phyloP scores from a whole-genome alignment of 2,113 vertebrate genomes.

The Cyanoderma ruficeps region DNA sequence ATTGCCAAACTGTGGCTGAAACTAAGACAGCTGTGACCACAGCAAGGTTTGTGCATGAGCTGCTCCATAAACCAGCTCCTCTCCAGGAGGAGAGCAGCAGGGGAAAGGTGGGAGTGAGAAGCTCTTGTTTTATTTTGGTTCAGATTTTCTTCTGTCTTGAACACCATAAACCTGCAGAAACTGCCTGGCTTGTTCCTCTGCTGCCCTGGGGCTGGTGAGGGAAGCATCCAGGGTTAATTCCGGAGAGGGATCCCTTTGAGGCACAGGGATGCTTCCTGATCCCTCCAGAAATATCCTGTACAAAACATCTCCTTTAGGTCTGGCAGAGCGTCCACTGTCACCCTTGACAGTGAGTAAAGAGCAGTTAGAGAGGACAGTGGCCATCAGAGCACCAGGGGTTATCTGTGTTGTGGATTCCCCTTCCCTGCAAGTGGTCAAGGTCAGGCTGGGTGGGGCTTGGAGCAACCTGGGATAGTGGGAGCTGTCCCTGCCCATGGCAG shows the following conservation, averaged over 20 bases:
- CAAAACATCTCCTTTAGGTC: background rate
- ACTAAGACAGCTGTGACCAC: background rate
- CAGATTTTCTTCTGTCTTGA: background rate
- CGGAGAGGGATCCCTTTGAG: background rate
- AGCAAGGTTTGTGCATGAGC: background rate
- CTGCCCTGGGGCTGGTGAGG: background rate
- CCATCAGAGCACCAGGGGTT: rapidly evolving
- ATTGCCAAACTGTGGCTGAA: background rate
- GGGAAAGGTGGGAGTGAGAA: rapidly evolving
- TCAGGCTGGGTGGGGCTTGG: background rate
- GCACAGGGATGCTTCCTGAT: background rate
- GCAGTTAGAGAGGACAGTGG: background rate
- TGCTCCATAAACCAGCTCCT: background rate
- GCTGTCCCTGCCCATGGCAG: background rate
- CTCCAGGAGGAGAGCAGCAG: background rate
- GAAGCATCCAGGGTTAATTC: background rate
- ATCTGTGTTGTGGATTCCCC: rapidly evolving
- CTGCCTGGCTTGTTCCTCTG: background rate
- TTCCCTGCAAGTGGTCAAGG: rapidly evolving
- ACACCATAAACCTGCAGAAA: background rate
- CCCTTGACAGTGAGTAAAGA: background rate
- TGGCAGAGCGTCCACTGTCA: background rate
- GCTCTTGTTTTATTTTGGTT: background rate
- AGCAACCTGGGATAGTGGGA: rapidly evolving
- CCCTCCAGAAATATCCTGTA: background rate